Conservation (phyloP, 2,888 invertebrate species). For the Linnaemya tessellans region DNA sequence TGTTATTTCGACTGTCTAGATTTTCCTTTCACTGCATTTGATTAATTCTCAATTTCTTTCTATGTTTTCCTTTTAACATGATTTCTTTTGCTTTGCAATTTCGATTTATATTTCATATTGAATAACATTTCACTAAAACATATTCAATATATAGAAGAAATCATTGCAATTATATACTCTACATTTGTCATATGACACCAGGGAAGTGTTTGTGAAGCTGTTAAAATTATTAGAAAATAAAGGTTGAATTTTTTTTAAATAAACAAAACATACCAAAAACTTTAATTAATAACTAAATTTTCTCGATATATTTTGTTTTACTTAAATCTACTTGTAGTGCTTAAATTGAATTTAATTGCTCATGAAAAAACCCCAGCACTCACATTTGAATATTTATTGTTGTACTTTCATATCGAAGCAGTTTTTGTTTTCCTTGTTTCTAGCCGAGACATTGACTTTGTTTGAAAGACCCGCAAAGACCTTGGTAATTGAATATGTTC, state of each 20-base stretch:
- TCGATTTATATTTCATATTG: constrained; percentile 16
- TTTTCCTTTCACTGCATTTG: constrained; percentile 56
- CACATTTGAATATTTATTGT: background rate
- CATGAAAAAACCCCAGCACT: background rate
- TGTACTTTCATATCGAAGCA: constrained; percentile 48
- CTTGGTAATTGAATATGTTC: constrained; percentile 67
- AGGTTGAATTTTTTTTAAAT: background rate
- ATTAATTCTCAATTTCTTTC: constrained; percentile 39
- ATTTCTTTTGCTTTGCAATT: constrained; percentile 5
- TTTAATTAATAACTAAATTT: too few species aligned
- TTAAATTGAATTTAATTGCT: background rate
- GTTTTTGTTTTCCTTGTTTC: constrained; percentile 19
- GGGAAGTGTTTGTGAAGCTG: background rate
- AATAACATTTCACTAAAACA: background rate
- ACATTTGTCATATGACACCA: background rate
- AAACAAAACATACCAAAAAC: background rate
- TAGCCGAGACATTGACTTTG: constrained; percentile 64
- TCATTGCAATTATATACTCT: constrained; percentile 16
- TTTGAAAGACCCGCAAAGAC: constrained; percentile 59
- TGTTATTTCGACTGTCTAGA: background rate
- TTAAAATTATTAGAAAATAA: too few species aligned
- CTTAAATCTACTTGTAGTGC: background rate
- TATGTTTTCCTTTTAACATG: constrained; percentile 33
- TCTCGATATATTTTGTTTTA: too few species aligned
- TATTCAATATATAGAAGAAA: background rate